Conservation (phyloP, 2,113 vertebrate species). For the Paratilapia polleni region DNA sequence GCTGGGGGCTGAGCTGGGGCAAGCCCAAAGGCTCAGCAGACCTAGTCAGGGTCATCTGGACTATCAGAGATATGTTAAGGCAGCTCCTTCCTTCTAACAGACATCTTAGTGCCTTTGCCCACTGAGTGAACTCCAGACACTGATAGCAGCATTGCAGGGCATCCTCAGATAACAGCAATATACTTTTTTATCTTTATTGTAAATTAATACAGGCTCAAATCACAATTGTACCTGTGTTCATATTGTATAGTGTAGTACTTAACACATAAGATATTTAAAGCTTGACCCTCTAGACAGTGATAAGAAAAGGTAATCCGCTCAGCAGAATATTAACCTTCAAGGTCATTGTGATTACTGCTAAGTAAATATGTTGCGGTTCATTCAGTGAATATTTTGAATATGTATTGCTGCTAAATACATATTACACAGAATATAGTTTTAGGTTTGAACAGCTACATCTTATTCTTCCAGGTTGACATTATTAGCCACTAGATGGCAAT, state of each 20-base stretch:
- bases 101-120: slow-evolving; percentile 30
- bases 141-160: slow-evolving; percentile 49
- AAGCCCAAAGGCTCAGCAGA: slow-evolving; percentile 62
- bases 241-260: neutral
- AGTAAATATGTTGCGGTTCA: neutral
- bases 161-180: slow-evolving; percentile 18
- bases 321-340: slow-evolving; percentile 7
- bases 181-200: neutral
- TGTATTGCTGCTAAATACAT: neutral
- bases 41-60: slow-evolving; percentile 64
- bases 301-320: neutral
- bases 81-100: slow-evolving; percentile 39
- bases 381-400: neutral
- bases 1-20: slow-evolving; percentile 55
- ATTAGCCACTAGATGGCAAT: slow-evolving; percentile 52
- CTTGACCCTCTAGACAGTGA: neutral
- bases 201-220: slow-evolving; percentile 6
- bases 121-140: slow-evolving; percentile 60
- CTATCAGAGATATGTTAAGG: slow-evolving; percentile 55
- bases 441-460: neutral
- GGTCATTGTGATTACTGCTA: neutral
- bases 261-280: neutral
- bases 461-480: neutral
- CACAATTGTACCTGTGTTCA: slow-evolving; percentile 8
- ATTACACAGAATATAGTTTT: neutral